Evolutionary conservation across 2,797 vertebrate species (phyloP).

Genomic region (Sebastes paucispinis): DNA sequence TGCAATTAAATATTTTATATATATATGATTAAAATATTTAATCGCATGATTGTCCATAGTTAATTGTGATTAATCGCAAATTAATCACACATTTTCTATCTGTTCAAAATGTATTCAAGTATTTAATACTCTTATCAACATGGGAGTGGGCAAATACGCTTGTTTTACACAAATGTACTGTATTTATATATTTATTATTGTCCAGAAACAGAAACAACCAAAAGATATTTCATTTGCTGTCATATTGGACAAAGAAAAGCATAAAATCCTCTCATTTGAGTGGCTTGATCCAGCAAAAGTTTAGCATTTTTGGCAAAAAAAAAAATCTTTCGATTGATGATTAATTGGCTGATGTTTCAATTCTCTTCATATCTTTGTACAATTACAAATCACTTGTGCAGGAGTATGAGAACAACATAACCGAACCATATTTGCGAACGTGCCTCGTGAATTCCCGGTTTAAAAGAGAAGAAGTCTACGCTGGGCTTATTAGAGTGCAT

Average conservation of each 20-base stretch:
- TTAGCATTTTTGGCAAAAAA: neutral
- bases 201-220: too few relatives aligned
- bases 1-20: too few relatives aligned
- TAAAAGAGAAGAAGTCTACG: constrained; percentile 26
- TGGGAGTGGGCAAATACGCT: too few relatives aligned
- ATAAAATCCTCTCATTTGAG: neutral
- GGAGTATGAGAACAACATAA: neutral
- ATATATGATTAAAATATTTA: too few relatives aligned
- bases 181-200: too few relatives aligned
- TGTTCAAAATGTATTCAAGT: too few relatives aligned
- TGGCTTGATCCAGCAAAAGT: neutral
- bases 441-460: neutral
- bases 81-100: too few relatives aligned
- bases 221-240: neutral
- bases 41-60: too few relatives aligned
- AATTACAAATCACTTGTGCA: neutral
- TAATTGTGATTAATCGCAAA: too few relatives aligned
- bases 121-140: too few relatives aligned
- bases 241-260: neutral
- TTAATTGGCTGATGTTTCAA: neutral
- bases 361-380: neutral
- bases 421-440: neutral
- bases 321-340: too few relatives aligned
- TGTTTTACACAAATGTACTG: too few relatives aligned
- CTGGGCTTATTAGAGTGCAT: constrained; percentile 55